These are phyloP conservation scores for Plagodis pulveraria DNA, from an alignment of 2,888 invertebrate genomes.

Conservation along the genomic window DNA sequence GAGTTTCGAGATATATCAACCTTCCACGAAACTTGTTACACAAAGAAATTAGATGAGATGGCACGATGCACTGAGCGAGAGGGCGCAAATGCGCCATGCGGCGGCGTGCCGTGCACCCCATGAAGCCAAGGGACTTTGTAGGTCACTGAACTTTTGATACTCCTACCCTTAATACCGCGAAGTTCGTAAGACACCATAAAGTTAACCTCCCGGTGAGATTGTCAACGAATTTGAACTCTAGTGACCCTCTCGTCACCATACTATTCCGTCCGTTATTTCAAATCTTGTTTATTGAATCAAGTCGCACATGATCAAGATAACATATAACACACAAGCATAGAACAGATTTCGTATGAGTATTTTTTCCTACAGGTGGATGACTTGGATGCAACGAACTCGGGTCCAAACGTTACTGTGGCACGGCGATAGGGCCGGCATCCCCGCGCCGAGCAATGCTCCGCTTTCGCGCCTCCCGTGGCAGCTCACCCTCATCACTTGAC, in stretches of 20 bases:
- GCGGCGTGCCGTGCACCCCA: slow-evolving; percentile 64
- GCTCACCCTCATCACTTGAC: slow-evolving; percentile 59
- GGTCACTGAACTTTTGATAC: slow-evolving; percentile 75
- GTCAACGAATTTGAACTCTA: slow-evolving; percentile 14
- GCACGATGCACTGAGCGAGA: slow-evolving; percentile 61
- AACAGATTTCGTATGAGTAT: neutral
- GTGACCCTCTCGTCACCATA: slow-evolving; percentile 1
- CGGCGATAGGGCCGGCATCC: slow-evolving; percentile 34
- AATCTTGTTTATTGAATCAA: slow-evolving; percentile 1
- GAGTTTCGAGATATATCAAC: slow-evolving; percentile 21
- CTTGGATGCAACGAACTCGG: slow-evolving; percentile 67
- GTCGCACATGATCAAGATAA: slow-evolving; percentile 11
- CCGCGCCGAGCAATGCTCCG: slow-evolving; percentile 38
- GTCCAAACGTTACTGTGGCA: slow-evolving; percentile 60
- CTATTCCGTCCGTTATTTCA: slow-evolving; percentile 1
- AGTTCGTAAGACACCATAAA: slow-evolving; percentile 43
- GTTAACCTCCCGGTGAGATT: slow-evolving; percentile 40
- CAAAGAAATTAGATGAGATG: slow-evolving; percentile 60
- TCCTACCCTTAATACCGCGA: slow-evolving; percentile 57
- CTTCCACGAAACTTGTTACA: slow-evolving; percentile 39
- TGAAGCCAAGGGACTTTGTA: slow-evolving; percentile 71
- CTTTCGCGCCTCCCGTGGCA: slow-evolving; percentile 38
- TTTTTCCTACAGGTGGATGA: slow-evolving; percentile 59
- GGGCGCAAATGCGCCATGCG: slow-evolving; percentile 54
- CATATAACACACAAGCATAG: neutral